phyloP scores from a whole-genome alignment of 2,797 vertebrate species.

The Psittacula derbiana region DNA sequence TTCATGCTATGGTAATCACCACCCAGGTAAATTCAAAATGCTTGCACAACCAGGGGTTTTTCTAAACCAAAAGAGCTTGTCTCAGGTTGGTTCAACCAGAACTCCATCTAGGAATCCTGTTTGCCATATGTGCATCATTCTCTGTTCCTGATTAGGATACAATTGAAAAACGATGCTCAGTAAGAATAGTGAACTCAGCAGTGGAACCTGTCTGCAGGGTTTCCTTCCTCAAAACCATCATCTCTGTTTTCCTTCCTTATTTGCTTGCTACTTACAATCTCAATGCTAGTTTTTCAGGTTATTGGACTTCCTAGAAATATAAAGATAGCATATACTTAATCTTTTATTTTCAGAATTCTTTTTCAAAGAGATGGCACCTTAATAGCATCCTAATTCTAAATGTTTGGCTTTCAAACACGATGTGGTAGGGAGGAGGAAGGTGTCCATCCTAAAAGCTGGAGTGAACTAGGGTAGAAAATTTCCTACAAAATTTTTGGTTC shows the following conservation, averaged over 20 bases:
- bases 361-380: neutral
- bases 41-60: neutral
- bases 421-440: neutral
- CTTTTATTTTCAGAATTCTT: neutral
- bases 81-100: neutral
- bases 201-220: neutral
- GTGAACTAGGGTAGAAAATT: neutral
- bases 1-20: neutral
- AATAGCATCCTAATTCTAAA: neutral
- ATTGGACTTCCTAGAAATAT: neutral
- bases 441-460: neutral
- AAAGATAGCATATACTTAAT: neutral
- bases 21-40: neutral
- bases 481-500: neutral
- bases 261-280: neutral
- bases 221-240: neutral
- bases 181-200: neutral
- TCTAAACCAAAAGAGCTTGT: neutral
- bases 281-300: neutral
- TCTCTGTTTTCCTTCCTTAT: neutral
- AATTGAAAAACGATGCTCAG: conserved; percentile 3
- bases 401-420: neutral
- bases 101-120: neutral
- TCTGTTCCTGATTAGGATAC: neutral
- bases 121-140: neutral